Conservation (phyloP, 2,113 vertebrate species). For the Emydocephalus ijimae region DNA sequence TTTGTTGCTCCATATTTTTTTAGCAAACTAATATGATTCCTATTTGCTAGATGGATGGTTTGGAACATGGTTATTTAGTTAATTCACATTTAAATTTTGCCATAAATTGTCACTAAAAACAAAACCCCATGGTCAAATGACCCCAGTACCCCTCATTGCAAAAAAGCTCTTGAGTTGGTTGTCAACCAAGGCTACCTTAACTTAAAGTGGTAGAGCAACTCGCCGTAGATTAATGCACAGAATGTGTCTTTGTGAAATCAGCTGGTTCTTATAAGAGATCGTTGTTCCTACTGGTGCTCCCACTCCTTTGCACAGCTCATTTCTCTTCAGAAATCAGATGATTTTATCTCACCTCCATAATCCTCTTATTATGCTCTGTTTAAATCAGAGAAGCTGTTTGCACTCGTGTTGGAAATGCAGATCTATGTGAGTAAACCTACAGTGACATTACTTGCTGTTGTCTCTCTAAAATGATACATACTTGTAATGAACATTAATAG, state of each 20-base stretch:
- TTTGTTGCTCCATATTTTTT: background rate
- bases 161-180: background rate
- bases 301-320: background rate
- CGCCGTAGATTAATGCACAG: background rate
- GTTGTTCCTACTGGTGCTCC: background rate
- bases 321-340: background rate
- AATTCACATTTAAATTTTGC: background rate
- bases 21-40: background rate
- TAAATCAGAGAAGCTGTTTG: background rate
- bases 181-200: no score
- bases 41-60: background rate
- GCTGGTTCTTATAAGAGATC: background rate
- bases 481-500: background rate
- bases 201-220: no score
- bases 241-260: background rate
- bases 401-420: background rate
- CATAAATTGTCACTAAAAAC: background rate
- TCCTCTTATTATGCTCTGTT: background rate
- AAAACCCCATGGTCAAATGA: background rate
- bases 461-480: background rate
- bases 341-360: background rate
- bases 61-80: background rate
- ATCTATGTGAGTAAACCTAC: background rate
- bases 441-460: background rate
- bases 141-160: background rate